Evolutionary conservation across 2,113 vertebrate genomes (phyloP).

Genomic region (Gopherus evgoodei): DNA sequence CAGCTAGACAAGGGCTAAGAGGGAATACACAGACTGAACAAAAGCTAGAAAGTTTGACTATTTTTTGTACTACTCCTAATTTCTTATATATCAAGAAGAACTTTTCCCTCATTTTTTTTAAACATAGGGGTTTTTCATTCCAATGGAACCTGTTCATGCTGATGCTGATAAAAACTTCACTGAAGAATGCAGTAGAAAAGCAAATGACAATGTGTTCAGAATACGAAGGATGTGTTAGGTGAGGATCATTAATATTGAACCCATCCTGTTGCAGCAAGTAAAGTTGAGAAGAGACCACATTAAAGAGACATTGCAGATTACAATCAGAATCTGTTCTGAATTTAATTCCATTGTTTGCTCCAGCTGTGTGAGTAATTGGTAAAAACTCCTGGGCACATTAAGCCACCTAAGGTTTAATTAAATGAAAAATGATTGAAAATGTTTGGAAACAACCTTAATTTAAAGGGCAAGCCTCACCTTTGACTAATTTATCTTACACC

Average conservation of each 20-base stretch:
- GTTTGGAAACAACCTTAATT: background rate
- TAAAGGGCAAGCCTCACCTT: background rate
- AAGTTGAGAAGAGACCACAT: background rate
- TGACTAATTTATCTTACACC: background rate
- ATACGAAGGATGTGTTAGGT: background rate
- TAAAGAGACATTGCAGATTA: background rate
- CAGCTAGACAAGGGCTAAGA: too few species aligned
- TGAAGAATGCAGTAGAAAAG: background rate
- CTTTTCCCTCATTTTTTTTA: background rate
- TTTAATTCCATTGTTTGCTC: background rate
- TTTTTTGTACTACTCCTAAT: background rate
- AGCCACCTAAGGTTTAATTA: background rate
- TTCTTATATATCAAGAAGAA: background rate
- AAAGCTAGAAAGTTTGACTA: background rate
- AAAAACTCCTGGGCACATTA: background rate
- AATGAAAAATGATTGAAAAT: background rate
- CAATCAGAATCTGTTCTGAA: background rate
- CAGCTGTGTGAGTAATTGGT: background rate
- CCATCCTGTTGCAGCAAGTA: background rate
- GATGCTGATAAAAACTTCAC: background rate
- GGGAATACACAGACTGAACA: background rate
- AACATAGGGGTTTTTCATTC: background rate
- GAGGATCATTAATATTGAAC: too few species aligned
- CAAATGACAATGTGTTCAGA: background rate
- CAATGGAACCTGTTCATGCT: background rate